These are phyloP conservation scores for Drosophila anceps DNA, from an alignment of 2,888 invertebrate genomes.

Conservation along the genomic window DNA sequence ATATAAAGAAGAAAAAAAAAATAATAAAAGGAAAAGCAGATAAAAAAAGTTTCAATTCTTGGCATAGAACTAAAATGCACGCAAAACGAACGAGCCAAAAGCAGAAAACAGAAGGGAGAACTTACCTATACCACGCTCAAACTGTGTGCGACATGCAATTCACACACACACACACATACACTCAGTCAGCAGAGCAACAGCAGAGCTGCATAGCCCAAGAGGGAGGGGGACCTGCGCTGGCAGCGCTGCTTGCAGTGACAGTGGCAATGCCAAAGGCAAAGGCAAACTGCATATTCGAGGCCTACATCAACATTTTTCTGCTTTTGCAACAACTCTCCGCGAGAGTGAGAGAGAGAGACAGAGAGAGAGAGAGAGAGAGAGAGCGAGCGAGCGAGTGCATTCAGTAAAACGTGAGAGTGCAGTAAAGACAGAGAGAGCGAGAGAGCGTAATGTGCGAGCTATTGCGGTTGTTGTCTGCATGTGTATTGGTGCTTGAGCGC, in stretches of 20 bases:
- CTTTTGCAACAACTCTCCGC: conserved; percentile 54
- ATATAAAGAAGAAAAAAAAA: conserved; percentile 22
- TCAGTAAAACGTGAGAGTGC: not conserved
- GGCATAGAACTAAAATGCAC: conserved; percentile 71
- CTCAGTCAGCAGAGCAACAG: conserved; percentile 8
- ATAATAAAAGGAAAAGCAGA: conserved; percentile 51
- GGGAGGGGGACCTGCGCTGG: conserved; percentile 24
- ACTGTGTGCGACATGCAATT: conserved; percentile 73
- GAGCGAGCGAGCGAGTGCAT: not conserved
- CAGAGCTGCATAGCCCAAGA: conserved; percentile 30
- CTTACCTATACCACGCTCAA: conserved; percentile 79
- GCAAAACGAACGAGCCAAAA: conserved; percentile 47
- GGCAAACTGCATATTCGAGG: conserved; percentile 81
- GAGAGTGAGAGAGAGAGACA: conserved; percentile 16
- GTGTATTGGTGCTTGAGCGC: conserved; percentile 20
- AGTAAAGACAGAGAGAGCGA: conserved; percentile 26
- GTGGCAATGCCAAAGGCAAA: conserved; percentile 81
- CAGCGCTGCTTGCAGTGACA: conserved; percentile 75
- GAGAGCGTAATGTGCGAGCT: conserved; percentile 24
- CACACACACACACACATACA: conserved; percentile 30
- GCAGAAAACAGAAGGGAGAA: conserved; percentile 68
- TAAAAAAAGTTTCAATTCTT: conserved; percentile 64
- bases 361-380: conserved; percentile 9
- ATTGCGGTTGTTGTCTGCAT: conserved; percentile 14
- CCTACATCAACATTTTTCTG: conserved; percentile 80